Percentiles rank a stretch among this genome's conserved stretches.
Evolutionary conservation across 2,113 vertebrate species (phyloP).

Genomic region (Brachypodius melanocephalos): DNA sequence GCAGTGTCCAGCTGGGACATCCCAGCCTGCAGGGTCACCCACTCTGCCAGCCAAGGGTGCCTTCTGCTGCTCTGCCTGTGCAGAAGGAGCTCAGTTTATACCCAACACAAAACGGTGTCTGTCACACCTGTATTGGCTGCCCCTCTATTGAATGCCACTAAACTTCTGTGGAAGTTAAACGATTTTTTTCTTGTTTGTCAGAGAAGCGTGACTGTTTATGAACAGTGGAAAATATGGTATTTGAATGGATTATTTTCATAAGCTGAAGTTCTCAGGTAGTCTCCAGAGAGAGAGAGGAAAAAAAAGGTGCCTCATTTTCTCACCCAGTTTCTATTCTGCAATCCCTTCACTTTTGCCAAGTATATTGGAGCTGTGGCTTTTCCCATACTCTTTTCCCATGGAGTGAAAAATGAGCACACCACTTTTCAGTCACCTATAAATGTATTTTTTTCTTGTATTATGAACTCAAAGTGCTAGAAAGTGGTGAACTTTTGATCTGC

Average conservation of each 20-base stretch:
- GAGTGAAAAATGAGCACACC: not conserved
- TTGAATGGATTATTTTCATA: not conserved
- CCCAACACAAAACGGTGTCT: accelerated
- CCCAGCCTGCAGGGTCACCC: not conserved
- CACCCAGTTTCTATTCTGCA: not conserved
- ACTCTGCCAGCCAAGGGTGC: not conserved
- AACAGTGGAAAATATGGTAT: not conserved
- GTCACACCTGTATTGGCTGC: not conserved
- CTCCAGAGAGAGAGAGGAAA: accelerated
- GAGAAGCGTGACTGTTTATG: not conserved
- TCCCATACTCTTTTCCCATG: not conserved
- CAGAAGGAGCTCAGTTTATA: not conserved
- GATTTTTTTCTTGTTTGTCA: not conserved
- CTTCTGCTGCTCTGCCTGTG: not conserved
- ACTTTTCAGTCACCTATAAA: not conserved
- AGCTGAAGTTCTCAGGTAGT: not conserved
- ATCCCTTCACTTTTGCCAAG: not conserved
- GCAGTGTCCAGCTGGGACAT: not conserved
- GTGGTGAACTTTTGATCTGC: not conserved
- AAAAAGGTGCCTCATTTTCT: not conserved
- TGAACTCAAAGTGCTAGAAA: not conserved
- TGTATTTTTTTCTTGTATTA: not conserved
- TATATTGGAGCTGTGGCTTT: not conserved
- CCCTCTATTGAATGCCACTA: not conserved
- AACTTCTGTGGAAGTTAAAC: not conserved